A percentile compares a stretch with the other conserved stretches of the same genome.
phyloP scores from a whole-genome alignment of 1,140 invertebrate species.

The Lanistes nyassanus region DNA sequence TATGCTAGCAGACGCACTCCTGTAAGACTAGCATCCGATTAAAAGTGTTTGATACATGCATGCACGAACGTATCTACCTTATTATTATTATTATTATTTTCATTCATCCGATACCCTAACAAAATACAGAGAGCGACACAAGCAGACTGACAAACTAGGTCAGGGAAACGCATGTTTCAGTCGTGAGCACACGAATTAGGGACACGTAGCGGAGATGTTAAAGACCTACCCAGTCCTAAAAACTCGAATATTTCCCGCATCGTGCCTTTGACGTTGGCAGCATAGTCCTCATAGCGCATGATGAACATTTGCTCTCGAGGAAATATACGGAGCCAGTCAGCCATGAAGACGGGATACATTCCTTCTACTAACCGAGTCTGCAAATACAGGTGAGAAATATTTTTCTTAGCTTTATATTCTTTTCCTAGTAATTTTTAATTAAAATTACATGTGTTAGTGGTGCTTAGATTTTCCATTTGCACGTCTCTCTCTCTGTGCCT shows the following conservation, averaged over 20 bases:
- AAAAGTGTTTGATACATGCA: neutral
- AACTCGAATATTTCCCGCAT: constrained; percentile 6
- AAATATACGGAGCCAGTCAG: constrained; percentile 15
- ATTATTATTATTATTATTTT: neutral
- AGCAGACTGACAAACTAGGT: too few species aligned
- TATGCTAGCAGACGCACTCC: too few species aligned
- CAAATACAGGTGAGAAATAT: neutral
- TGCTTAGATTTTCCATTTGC: too few species aligned
- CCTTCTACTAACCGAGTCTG: constrained; percentile 11
- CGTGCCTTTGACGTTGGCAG: neutral
- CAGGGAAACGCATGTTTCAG: neutral
- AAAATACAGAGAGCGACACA: neutral
- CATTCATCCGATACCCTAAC: neutral
- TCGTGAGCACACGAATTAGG: neutral
- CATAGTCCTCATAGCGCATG: constrained; percentile 19
- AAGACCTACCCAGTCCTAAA: constrained; percentile 10
- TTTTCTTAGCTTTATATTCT: neutral
- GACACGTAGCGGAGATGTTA: neutral
- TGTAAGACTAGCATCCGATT: too few species aligned
- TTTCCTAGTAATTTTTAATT: neutral
- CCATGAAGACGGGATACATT: constrained; percentile 23
- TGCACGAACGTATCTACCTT: neutral
- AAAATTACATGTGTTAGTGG: neutral
- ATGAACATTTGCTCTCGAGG: constrained; percentile 5
- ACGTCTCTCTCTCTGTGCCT: too few species aligned